These are phyloP conservation scores for Trypoxylon attenuatum DNA, from an alignment of 2,888 invertebrate species.

Conservation along the genomic window DNA sequence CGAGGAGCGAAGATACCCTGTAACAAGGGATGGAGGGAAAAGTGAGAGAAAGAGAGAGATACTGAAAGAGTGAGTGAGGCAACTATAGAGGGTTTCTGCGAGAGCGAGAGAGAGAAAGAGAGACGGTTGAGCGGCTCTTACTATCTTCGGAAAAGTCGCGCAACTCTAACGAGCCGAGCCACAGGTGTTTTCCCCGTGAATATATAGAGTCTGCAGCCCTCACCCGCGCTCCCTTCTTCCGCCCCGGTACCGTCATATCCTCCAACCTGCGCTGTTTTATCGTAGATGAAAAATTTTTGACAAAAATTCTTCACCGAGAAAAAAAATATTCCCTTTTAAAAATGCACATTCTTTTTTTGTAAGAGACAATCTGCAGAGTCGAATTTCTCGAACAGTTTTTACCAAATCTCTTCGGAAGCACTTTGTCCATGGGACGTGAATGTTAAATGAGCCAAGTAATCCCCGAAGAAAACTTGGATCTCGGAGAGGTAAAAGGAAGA, in stretches of 20 bases:
- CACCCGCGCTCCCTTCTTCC: slow-evolving; percentile 7
- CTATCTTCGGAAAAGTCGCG: slow-evolving; percentile 59
- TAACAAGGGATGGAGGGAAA: slow-evolving; percentile 15
- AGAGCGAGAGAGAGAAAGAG: slow-evolving; percentile 22
- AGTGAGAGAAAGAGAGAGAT: slow-evolving; percentile 10
- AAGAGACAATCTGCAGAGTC: no score
- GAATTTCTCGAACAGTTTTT: no score
- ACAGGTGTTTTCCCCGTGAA: slow-evolving; percentile 58
- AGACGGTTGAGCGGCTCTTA: slow-evolving; percentile 28
- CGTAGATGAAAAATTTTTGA: no score
- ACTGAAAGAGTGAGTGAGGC: background rate
- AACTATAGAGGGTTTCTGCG: background rate
- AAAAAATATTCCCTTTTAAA: no score
- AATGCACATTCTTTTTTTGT: no score
- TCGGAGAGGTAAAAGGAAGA: no score
- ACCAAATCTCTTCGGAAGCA: no score
- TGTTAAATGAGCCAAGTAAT: no score
- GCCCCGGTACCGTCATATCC: slow-evolving; percentile 21
- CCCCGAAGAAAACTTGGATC: no score
- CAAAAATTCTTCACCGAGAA: no score
- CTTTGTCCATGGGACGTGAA: no score
- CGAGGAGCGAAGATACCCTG: slow-evolving; percentile 19
- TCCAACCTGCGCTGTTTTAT: slow-evolving; percentile 17
- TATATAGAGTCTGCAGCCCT: slow-evolving; percentile 41
- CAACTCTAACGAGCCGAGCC: slow-evolving; percentile 57